Base-by-base conservation (phyloP, 2,113 vertebrate genomes). In the Mus spicilegus region DNA sequence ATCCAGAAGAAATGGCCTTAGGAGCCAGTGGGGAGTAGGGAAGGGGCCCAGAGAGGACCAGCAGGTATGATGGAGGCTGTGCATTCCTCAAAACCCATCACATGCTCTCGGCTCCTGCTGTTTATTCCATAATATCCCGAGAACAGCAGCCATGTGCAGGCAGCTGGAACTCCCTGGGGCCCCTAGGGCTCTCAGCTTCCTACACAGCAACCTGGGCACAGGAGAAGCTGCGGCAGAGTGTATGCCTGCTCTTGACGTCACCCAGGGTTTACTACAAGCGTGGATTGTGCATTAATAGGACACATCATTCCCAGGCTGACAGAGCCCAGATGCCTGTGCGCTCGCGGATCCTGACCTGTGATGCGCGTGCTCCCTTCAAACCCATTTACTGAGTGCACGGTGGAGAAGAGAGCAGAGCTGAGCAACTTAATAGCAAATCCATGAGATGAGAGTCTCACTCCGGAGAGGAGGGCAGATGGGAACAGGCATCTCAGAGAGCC, bases 401-500 rank as follows among this genome's bases (percentile, higher is more conserved):
- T 22, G 1, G 76, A 93, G 16, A 14, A 72, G 65, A 65, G 39
- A 61, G n/a, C n/a, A 56, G 86, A 80, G 54, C 91, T 1, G 11
- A 77, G 94, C 26, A 2, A 82, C 89, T 84, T 70, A 56, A 65
- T 30, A 87, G 89, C 93, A 87, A 82, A 87, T 36, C 73, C 9
- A 24, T 0, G 88, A 75, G 85, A 5, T 0, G 88, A 75, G 85
- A 5, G 70, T 9, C 26, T 19, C 0, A 69, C 78, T 80, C 33
- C 69, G 75, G 36, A 80, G 63, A 87, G 87, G 82, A 19, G 88
- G 82, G 10, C 97, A 97, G 95, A 95, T 76, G 97, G 96, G 93
- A 39, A 96, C 69, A 93, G 91, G 24, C 67, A 49, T 54, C 91
- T 78, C 69, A 56, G 96, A 91, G 94, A 78, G 82, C 61, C 77